These are phyloP conservation scores for Salpingus planirostris DNA, from an alignment of 2,888 invertebrate species.

Conservation along the genomic window DNA sequence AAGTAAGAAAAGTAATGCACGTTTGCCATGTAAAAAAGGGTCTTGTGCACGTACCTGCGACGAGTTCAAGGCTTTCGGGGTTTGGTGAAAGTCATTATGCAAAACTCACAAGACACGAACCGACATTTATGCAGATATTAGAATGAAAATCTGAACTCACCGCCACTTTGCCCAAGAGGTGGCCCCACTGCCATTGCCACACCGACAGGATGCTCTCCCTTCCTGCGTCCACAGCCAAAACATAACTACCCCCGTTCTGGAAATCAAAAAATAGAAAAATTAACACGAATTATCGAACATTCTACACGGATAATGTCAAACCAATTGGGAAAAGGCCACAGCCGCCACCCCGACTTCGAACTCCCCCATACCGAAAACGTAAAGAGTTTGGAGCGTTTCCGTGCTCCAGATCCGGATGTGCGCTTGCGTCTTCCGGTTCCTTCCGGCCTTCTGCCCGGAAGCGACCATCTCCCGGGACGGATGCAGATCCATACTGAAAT, in stretches of 20 bases:
- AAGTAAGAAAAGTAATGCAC: no score
- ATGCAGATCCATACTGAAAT: constrained; percentile 72
- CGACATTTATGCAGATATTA: constrained; percentile 17
- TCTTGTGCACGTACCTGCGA: no score
- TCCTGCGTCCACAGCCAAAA: constrained; percentile 81
- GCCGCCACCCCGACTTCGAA: constrained; percentile 81
- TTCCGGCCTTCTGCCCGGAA: constrained; percentile 78
- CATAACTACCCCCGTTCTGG: constrained; percentile 84
- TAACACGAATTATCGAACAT: background rate
- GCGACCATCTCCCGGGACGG: constrained; percentile 82
- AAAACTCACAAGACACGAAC: constrained; percentile 16
- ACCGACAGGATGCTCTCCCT: constrained; percentile 84
- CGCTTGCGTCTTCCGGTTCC: constrained; percentile 76
- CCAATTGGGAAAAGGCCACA: constrained; percentile 81
- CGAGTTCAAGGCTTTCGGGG: no score
- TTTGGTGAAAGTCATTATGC: constrained; percentile 14
- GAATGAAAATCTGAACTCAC: constrained; percentile 55
- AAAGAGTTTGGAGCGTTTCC: constrained; percentile 76
- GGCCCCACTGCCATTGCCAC: constrained; percentile 95
- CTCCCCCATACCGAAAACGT: constrained; percentile 87
- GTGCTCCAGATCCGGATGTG: constrained; percentile 91
- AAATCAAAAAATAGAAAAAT: constrained; percentile 11
- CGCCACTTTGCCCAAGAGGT: constrained; percentile 86
- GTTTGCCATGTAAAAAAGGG: no score
- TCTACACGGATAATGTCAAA: constrained; percentile 36